Evolutionary conservation across 2,797 vertebrate genomes (phyloP), one percentile per base, ranked within the genome.

Genomic region (Choloepus didactylus): DNA sequence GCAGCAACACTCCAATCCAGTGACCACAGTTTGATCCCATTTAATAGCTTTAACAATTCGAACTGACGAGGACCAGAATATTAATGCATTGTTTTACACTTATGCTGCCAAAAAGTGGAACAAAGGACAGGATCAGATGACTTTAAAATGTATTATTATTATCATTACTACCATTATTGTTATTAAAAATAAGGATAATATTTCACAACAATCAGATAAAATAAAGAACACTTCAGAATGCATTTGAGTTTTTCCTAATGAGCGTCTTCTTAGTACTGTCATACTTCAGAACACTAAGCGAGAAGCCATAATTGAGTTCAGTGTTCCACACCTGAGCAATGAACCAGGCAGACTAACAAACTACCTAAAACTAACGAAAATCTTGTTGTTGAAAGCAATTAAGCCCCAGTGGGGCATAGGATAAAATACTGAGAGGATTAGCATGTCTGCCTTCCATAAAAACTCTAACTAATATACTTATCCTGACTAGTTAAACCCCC

Each of bases 31-130:
- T 96, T 97, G 98, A 98, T 98, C 95, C 98, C 98, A 97, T 98
- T 98, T 98, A 98, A 98, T 98, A 98, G 97, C 97, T 98, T 98
- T 98, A 98, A 98, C 97, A 98, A 98, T 98, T 98, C 96, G 96
- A 98, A 86, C 97, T 98, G 97, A 98, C 85, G 89, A 96, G 95
- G 97, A 91, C 91, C 94, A 96, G 97, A 98, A 97, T 98, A 97
- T 97, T 98, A 98, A 98, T 98, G 92, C 95, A 97, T 97, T 98
- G 97, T 98, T 98, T 98, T 98, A 93, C 95, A 97, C 96, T 97
- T 97, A 92, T 56, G 35, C 97, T 96, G 95, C 97, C 96, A 93
- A 93, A 96, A 87, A 96, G 90, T 89, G 66, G 77, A 96, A 86
- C 31, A 88, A 18, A 56, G 31, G 59, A 96, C 96, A 97, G 82